Evolutionary conservation across 2,797 vertebrate genomes (phyloP).

Genomic region (Podarcis siculus): DNA sequence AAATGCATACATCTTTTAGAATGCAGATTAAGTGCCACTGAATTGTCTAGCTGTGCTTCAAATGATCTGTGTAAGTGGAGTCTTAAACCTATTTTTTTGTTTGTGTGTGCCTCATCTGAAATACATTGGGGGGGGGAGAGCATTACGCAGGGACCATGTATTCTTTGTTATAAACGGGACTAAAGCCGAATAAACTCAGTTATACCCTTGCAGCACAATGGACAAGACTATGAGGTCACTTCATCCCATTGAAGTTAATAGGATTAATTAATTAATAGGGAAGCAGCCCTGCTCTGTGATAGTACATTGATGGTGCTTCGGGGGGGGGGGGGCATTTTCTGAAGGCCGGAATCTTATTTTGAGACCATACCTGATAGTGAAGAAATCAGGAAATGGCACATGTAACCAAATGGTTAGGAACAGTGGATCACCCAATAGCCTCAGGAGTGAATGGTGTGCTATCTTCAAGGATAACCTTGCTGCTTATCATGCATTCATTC

Average conservation of each 20-base stretch:
- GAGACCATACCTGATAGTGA: neutral
- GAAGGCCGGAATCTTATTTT: neutral
- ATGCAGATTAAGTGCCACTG: neutral
- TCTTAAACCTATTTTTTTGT: neutral
- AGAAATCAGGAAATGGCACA: neutral
- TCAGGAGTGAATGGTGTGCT: too few species aligned
- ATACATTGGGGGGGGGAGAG: neutral
- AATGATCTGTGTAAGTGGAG: constrained; percentile 1
- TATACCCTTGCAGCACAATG: neutral
- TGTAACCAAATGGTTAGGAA: neutral
- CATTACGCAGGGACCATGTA: neutral
- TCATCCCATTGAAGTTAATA: neutral
- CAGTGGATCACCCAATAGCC: neutral
- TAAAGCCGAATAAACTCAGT: neutral
- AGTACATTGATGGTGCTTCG: too few species aligned
- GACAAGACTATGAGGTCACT: neutral
- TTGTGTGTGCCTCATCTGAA: neutral
- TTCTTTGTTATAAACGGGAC: neutral
- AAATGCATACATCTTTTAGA: neutral
- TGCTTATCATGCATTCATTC: too few species aligned
- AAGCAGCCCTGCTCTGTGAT: too few species aligned
- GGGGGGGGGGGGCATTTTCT: too few species aligned
- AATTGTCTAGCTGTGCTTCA: neutral
- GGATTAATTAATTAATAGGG: too few species aligned
- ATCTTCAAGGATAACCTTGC: too few species aligned